Evolutionary conservation across 2,113 vertebrate genomes (phyloP).

Genomic region (Aplodontia rufa): DNA sequence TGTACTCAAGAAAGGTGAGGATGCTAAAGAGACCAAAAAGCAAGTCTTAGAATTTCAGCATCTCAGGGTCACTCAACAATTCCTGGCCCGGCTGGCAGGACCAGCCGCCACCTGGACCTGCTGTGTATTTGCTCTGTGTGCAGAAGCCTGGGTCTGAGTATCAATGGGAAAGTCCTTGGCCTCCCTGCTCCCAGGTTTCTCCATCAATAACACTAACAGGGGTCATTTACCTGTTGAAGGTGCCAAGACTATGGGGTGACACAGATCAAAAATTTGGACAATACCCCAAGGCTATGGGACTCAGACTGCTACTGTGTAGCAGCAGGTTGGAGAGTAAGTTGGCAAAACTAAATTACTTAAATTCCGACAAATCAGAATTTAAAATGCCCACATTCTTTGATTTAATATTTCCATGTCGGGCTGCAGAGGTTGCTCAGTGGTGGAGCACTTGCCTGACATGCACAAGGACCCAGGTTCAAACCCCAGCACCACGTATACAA

Average conservation of each 20-base stretch:
- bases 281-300: not conserved
- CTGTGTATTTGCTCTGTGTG: not conserved
- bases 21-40: not conserved
- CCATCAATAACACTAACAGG: not conserved
- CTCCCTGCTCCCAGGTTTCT: not conserved
- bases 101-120: not conserved
- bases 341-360: not conserved
- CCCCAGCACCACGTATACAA: no score
- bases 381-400: not conserved
- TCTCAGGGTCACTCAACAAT: not conserved
- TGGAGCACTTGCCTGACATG: no score
- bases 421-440: no score
- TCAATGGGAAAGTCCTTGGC: not conserved
- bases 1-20: not conserved
- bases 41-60: not conserved
- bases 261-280: not conserved
- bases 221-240: not conserved
- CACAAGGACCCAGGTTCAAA: no score
- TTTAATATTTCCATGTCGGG: not conserved
- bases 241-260: not conserved
- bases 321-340: not conserved
- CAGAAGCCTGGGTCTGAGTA: not conserved
- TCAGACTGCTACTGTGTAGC: no score
- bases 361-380: not conserved
- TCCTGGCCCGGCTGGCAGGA: not conserved